Evolutionary conservation across 2,888 invertebrate species (phyloP).

Genomic region (Exocentrus adspersus): DNA sequence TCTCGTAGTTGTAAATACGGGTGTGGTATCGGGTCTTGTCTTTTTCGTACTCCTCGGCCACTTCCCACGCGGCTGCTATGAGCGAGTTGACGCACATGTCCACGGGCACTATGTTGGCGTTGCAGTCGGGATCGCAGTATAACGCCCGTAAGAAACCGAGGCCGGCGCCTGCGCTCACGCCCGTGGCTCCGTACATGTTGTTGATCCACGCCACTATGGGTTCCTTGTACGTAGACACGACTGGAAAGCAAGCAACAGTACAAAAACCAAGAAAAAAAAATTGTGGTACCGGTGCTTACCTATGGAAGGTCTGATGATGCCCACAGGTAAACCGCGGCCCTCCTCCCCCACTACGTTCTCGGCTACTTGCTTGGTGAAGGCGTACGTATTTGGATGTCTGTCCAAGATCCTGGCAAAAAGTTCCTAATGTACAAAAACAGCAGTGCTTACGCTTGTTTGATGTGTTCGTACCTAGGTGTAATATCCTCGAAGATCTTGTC

Average conservation of each 20-base stretch:
- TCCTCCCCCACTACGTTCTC: slow-evolving; percentile 78
- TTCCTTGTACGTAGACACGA: slow-evolving; percentile 67
- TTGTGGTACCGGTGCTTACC: slow-evolving; percentile 63
- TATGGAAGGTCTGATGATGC: slow-evolving; percentile 86
- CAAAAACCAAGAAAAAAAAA: background rate
- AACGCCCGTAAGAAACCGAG: slow-evolving; percentile 70
- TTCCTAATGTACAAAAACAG: no score
- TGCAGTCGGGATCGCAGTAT: slow-evolving; percentile 64
- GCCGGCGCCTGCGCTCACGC: slow-evolving; percentile 61
- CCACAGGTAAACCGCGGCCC: slow-evolving; percentile 78
- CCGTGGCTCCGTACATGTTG: slow-evolving; percentile 79
- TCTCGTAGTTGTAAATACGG: slow-evolving; percentile 59
- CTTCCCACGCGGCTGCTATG: slow-evolving; percentile 69
- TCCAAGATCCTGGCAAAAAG: slow-evolving; percentile 70
- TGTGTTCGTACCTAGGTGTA: slow-evolving; percentile 68
- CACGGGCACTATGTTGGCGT: slow-evolving; percentile 74
- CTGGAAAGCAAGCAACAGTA: slow-evolving; percentile 53
- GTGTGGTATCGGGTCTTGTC: background rate
- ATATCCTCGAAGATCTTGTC: slow-evolving; percentile 67
- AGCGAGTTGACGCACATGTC: slow-evolving; percentile 73
- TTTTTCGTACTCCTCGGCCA: slow-evolving; percentile 41
- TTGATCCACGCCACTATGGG: slow-evolving; percentile 78
- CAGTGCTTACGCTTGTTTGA: no score
- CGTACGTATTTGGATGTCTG: slow-evolving; percentile 88
- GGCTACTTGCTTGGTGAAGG: slow-evolving; percentile 89